Evolutionary conservation across 2,113 vertebrate genomes (phyloP), one percentile per base, ranked within the genome.

Genomic region (Lophochroa leadbeateri): DNA sequence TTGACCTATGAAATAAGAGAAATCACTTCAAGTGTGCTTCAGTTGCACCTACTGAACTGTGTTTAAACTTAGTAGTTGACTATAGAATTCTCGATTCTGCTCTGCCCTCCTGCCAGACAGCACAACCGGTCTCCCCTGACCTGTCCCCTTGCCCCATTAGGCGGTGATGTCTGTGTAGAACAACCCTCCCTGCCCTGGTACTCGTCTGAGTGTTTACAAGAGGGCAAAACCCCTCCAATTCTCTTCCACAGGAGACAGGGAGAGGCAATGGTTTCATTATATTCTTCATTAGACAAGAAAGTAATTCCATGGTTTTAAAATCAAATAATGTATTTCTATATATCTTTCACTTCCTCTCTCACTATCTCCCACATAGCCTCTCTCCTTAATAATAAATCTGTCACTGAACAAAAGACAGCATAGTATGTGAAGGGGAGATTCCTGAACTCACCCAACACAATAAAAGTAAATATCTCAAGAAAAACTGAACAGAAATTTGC

Each of bases 311-410:
- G 0, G 80, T 43, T 95, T 88, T 60, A 70, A 83, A 95, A 84
- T 83, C 75, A 80, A 90, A 90, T 70, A 7, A 47, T 37, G 24
- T 71, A 71, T 90, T 96, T 77, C 85, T 76, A 91, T 92, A 67
- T 43, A 93, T 90, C 79, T 94, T 90, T 95, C 79, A 75, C 46
- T 94, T 96, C 71, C 39, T 90, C 85, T 96, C 71, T 57, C 68
- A 41, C 52, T 67, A 39, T 95, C 82, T 93, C 53, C 14, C 18
- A 28, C 39, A 33, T 37, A 90, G 33, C 8, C n/a, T 88, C 19
- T 90, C 67, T 60, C 43, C 43, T 82, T 76, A 21, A 20, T 47
- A 71, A 46, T 86, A 91, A 94, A 90, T 93, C 90, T 96, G 76
- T 94, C 79, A 86, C 18, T 64, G 71, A 68, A 90, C 29, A n/a